Conservation (phyloP, 2,888 invertebrate genomes). For the Sericinus montela region DNA sequence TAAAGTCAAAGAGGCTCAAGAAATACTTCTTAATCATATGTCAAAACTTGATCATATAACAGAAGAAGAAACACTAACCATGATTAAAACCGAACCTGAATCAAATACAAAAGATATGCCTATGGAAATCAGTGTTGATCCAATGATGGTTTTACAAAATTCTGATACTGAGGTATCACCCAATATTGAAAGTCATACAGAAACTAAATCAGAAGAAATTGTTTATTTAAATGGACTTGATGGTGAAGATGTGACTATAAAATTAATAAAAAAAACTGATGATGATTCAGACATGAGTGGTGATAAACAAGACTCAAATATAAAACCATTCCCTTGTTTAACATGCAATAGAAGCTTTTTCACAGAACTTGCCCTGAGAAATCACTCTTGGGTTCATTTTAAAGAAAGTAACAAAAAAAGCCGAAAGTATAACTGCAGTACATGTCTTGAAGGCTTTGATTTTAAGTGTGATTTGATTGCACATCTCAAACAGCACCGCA, state of each 20-base stretch:
- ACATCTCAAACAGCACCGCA: conserved; percentile 82
- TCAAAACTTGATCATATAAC: conserved; percentile 42
- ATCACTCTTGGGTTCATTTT: conserved; percentile 80
- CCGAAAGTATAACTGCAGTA: conserved; percentile 68
- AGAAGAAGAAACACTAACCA: conserved; percentile 23
- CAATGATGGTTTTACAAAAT: conserved; percentile 83
- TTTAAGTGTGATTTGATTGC: conserved; percentile 81
- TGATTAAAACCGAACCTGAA: conserved; percentile 29
- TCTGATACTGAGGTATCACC: conserved; percentile 55
- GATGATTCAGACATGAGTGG: conserved; percentile 15
- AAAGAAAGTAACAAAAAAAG: conserved; percentile 42
- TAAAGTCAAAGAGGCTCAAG: conserved; percentile 82
- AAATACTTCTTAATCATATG: conserved; percentile 67
- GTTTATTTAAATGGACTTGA: conserved; percentile 44
- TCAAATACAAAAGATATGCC: conserved; percentile 54
- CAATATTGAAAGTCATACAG: conserved; percentile 26
- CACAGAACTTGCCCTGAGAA: conserved; percentile 80
- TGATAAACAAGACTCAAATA: conserved; percentile 26
- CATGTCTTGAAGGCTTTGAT: conserved; percentile 81
- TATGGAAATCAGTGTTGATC: conserved; percentile 85
- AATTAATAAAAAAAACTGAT: conserved; percentile 46
- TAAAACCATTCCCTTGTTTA: conserved; percentile 77
- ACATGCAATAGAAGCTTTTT: conserved; percentile 76
- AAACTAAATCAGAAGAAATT: conserved; percentile 33
- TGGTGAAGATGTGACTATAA: conserved; percentile 55